Evolutionary conservation across 1,140 invertebrate species (phyloP).

Genomic region (Colletes gigas): DNA sequence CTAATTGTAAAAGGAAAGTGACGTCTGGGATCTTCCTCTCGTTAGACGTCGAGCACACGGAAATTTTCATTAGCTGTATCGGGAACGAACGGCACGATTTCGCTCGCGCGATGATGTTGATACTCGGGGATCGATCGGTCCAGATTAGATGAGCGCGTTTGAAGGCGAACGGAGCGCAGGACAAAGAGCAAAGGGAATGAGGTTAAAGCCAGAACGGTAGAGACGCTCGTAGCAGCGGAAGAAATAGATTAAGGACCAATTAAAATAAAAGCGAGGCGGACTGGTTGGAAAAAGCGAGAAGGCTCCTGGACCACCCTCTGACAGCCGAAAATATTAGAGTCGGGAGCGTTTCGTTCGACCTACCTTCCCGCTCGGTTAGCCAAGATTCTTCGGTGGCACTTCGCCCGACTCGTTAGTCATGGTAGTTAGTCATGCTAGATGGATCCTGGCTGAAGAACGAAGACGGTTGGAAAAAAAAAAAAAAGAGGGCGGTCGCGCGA

Average conservation of each 20-base stretch:
- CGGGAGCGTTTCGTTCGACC: conserved; percentile 51
- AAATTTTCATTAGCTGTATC: too few species aligned
- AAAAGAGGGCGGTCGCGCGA: conserved; percentile 12
- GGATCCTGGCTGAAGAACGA: conserved; percentile 54
- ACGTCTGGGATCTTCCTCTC: too few species aligned
- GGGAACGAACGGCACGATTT: not conserved
- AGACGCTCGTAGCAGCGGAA: not conserved
- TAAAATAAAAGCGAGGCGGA: conserved; percentile 1
- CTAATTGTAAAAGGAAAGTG: too few species aligned
- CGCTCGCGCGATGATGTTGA: not conserved
- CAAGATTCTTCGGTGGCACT: conserved; percentile 74
- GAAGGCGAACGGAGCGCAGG: not conserved
- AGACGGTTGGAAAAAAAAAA: conserved; percentile 25
- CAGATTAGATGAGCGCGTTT: not conserved
- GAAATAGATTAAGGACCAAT: conserved; percentile 29
- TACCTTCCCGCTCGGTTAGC: conserved; percentile 59
- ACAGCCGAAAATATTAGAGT: conserved; percentile 52
- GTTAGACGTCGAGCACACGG: too few species aligned
- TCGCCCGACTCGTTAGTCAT: conserved; percentile 76
- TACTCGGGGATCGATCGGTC: not conserved
- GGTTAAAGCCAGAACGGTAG: not conserved
- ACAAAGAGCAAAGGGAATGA: not conserved
- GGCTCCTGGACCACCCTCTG: conserved; percentile 16
- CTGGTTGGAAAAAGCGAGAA: not conserved
- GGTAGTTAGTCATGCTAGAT: conserved; percentile 74